A percentile compares a stretch with the other conserved stretches of the same genome.
Evolutionary conservation across 2,888 invertebrate species (phyloP).

Genomic region (Leptinotarsa rubiginosa): DNA sequence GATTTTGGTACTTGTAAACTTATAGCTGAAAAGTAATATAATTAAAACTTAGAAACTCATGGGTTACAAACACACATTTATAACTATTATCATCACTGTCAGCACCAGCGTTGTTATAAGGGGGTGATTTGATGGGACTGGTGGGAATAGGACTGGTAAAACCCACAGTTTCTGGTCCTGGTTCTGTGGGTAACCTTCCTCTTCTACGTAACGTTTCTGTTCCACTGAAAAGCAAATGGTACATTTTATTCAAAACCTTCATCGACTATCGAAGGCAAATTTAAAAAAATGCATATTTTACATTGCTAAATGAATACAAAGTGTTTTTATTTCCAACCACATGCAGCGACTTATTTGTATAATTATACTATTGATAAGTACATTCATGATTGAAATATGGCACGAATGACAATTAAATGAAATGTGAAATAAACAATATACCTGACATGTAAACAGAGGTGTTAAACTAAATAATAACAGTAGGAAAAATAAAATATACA

Average conservation of each 20-base stretch:
- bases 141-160: constrained; percentile 67
- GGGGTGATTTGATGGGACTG: constrained; percentile 74
- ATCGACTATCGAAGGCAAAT: neutral
- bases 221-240: constrained; percentile 52
- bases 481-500: too few species aligned
- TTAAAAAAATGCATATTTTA: too few species aligned
- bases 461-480: too few species aligned
- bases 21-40: constrained; percentile 59
- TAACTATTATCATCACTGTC: constrained; percentile 69
- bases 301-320: too few species aligned
- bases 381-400: too few species aligned
- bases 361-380: too few species aligned
- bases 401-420: too few species aligned
- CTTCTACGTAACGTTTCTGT: constrained; percentile 62
- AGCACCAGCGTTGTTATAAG: constrained; percentile 66
- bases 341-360: too few species aligned
- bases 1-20: constrained; percentile 74
- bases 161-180: constrained; percentile 69
- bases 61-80: constrained; percentile 59
- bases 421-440: too few species aligned
- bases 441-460: too few species aligned
- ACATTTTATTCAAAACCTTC: neutral
- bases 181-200: constrained; percentile 72
- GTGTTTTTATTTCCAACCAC: too few species aligned
- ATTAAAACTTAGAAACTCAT: constrained; percentile 33